Evolutionary conservation across 2,797 vertebrate genomes (phyloP), one percentile per base, ranked within the genome.

Genomic region (Denticeps clupeoides): DNA sequence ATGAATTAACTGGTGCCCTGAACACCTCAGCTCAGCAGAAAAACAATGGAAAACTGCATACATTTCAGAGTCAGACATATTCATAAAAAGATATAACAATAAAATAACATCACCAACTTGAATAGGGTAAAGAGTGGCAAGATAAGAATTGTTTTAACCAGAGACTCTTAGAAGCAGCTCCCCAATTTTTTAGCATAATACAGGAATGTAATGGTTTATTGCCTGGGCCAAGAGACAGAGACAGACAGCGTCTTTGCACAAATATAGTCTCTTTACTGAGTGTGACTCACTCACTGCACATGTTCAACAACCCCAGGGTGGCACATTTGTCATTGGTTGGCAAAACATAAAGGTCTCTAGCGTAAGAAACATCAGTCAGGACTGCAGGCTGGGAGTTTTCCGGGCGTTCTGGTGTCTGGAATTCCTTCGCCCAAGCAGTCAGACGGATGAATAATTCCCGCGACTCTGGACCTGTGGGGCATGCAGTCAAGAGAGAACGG

Each of bases 391-490:
- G 32, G 32, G 32, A 7, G 35, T 35, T 16, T 32, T 32, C 16
- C 32, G 9, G 13, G 1, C 13, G 3, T 32, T 3, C 31, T 12
- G 35, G 32, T 35, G 32, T 35, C 32, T 35, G 32, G 5, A 16
- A 35, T 32, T 32, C 13, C 35, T 15, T 38, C 18, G 10, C 8
- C 35, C 18, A 38, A 35, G 38, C 35, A 38, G 35, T 38, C n/a
- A n/a, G n/a, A n/a, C n/a, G 18, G 38, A 38, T 38, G 35, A 38
- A 16, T 38, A 38, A 38, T 38, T 38, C 35, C 18, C 35, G 35
- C 38, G 35, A 38, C 35, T 38, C 8, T 35, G 3, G 18, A 38
- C 35, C 35, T 38, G 18, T 35, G 1, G 35, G 35, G 35, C 18
- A 19, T 21, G 35, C 21, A 38, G 35, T 21, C 35, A 38, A 18